Conservation (phyloP, 2,888 invertebrate genomes). For the Smittia sp. region DNA sequence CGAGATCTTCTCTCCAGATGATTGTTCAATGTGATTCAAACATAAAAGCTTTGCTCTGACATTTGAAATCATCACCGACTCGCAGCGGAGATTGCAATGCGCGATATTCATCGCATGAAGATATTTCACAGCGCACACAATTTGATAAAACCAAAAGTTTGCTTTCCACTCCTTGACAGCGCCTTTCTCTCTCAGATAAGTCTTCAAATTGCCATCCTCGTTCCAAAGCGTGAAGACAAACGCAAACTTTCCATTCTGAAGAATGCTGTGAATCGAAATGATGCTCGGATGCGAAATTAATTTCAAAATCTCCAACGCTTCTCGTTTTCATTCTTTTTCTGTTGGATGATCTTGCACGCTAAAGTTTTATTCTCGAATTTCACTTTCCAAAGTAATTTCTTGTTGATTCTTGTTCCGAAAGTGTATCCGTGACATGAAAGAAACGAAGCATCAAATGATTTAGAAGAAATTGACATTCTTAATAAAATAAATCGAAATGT, state of each 20-base stretch:
- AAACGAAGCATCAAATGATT: neutral
- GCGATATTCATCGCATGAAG: neutral
- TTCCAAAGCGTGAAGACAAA: neutral
- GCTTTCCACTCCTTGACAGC: neutral
- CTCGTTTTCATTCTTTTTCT: neutral
- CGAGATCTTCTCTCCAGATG: neutral
- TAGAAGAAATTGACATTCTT: slow-evolving; percentile 10
- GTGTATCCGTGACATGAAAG: neutral
- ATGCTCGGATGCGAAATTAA: neutral
- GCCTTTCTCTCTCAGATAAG: neutral
- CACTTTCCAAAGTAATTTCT: neutral
- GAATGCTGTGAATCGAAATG: neutral
- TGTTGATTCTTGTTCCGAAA: neutral
- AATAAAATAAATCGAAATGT: too few relatives aligned
- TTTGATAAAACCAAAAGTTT: slow-evolving; percentile 5
- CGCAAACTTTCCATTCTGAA: neutral
- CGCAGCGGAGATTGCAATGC: neutral
- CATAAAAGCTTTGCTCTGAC: neutral
- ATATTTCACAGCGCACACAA: neutral
- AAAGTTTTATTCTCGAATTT: neutral
- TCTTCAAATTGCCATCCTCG: neutral
- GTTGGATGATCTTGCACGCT: neutral
- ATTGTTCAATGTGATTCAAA: neutral
- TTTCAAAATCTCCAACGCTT: neutral
- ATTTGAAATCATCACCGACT: neutral